phyloP scores from a whole-genome alignment of 2,888 invertebrate species.

The Cryptus armator region DNA sequence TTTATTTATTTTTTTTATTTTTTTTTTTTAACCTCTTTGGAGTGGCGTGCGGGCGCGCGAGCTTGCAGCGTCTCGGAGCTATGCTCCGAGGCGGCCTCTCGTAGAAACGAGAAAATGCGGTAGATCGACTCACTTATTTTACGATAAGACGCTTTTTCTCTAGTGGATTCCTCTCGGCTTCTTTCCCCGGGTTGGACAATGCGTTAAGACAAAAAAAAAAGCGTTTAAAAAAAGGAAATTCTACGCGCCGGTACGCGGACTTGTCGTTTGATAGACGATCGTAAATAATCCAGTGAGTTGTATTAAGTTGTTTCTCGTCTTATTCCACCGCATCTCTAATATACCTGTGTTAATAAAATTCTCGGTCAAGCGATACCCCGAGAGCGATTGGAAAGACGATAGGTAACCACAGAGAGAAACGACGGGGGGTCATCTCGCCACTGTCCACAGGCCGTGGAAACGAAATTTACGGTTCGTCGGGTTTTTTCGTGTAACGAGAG shows the following conservation, averaged over 20 bases:
- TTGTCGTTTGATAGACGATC: constrained; percentile 24
- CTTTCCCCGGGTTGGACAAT: neutral
- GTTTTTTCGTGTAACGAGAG: constrained; percentile 38
- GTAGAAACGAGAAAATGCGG: constrained; percentile 63
- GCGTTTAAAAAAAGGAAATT: neutral
- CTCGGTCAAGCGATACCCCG: constrained; percentile 47
- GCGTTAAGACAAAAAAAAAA: neutral
- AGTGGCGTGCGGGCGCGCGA: constrained; percentile 12
- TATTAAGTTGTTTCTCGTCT: constrained; percentile 42
- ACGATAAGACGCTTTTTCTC: constrained; percentile 61
- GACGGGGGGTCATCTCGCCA: constrained; percentile 61
- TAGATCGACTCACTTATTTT: constrained; percentile 66
- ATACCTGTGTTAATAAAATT: constrained; percentile 61
- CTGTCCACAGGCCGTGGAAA: constrained; percentile 57
- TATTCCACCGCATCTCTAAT: constrained; percentile 27
- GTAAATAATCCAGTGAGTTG: constrained; percentile 35
- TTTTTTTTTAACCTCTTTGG: neutral
- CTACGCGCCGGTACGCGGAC: neutral
- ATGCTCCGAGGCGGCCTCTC: constrained; percentile 47
- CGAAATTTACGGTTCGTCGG: constrained; percentile 59
- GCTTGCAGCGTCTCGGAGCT: constrained; percentile 41
- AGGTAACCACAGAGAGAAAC: constrained; percentile 17
- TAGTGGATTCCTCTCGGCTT: constrained; percentile 20
- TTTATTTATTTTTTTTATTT: constrained; percentile 8
- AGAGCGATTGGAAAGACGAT: constrained; percentile 18